phyloP scores from a whole-genome alignment of 1,140 invertebrate species.

The Piezodorus guildinii region DNA sequence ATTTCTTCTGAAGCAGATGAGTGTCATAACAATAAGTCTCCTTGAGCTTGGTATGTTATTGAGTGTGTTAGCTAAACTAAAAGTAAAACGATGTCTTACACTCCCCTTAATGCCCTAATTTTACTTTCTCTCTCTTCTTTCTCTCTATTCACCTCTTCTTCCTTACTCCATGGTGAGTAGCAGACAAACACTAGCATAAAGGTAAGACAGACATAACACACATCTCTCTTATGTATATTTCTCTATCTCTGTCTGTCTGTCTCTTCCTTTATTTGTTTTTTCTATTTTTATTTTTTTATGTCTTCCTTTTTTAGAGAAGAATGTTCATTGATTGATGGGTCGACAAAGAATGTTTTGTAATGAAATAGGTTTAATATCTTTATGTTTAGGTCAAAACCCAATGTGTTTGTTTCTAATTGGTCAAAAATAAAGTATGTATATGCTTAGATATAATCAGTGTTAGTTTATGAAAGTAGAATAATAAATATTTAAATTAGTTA shows the following conservation, averaged over 20 bases:
- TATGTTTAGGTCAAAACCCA: neutral
- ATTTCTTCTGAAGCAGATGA: too few relatives aligned
- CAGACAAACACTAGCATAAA: conserved; percentile 20
- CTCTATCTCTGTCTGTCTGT: conserved; percentile 16
- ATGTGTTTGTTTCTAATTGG: neutral
- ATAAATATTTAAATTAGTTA: too few relatives aligned
- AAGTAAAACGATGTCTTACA: neutral
- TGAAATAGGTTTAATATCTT: neutral
- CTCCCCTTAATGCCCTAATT: conserved; percentile 8
- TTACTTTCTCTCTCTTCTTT: conserved; percentile 19
- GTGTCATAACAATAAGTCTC: too few relatives aligned
- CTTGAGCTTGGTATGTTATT: too few relatives aligned
- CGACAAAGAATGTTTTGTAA: neutral
- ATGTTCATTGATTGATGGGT: neutral
- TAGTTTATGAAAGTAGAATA: too few relatives aligned
- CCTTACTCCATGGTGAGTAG: conserved; percentile 15
- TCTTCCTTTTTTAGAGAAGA: neutral
- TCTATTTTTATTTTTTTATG: neutral
- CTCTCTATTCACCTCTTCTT: conserved; percentile 19
- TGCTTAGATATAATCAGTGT: too few relatives aligned
- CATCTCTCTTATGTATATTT: conserved; percentile 9
- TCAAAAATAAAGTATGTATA: neutral
- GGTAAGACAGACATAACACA: conserved; percentile 20
- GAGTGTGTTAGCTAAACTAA: too few relatives aligned
- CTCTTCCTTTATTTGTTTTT: conserved; percentile 3